These are phyloP conservation scores for Caenorhabditis angaria DNA, from an alignment of 2,888 invertebrate species.

Conservation along the genomic window DNA sequence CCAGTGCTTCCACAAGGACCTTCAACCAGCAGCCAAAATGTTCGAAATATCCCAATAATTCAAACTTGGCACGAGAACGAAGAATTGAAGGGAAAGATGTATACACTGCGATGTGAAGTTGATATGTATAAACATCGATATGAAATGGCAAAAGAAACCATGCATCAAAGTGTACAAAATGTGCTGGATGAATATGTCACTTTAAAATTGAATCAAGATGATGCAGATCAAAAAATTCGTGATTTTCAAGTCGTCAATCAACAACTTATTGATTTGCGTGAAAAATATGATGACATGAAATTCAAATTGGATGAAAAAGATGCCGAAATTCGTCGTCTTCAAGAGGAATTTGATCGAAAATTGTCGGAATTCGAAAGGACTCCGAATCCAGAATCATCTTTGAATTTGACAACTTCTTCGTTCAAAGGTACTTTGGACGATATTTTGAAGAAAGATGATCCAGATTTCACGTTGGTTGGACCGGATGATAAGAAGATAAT, in stretches of 20 bases:
- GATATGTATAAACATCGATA: constrained; percentile 27
- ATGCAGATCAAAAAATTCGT: constrained; percentile 8
- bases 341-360: constrained; percentile 7
- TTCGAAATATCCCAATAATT: constrained; percentile 25
- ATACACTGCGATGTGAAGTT: constrained; percentile 24
- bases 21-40: not conserved
- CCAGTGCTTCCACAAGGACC: not conserved
- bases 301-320: constrained; percentile 4
- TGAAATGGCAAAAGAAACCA: constrained; percentile 20
- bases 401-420: constrained; percentile 20
- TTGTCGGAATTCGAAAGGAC: not conserved
- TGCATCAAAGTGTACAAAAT: constrained; percentile 24
- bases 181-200: constrained; percentile 36
- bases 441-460: constrained; percentile 31
- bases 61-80: constrained; percentile 39
- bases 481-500: constrained; percentile 22
- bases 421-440: constrained; percentile 34
- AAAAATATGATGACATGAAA: constrained; percentile 10
- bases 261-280: constrained; percentile 1
- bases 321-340: constrained; percentile 11
- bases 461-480: constrained; percentile 30
- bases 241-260: constrained; percentile 6
- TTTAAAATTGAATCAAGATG: constrained; percentile 25
- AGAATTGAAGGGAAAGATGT: constrained; percentile 24
- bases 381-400: not conserved